These are phyloP conservation scores for Polypedilum pembai DNA, from an alignment of 1,140 invertebrate species.

Conservation along the genomic window DNA sequence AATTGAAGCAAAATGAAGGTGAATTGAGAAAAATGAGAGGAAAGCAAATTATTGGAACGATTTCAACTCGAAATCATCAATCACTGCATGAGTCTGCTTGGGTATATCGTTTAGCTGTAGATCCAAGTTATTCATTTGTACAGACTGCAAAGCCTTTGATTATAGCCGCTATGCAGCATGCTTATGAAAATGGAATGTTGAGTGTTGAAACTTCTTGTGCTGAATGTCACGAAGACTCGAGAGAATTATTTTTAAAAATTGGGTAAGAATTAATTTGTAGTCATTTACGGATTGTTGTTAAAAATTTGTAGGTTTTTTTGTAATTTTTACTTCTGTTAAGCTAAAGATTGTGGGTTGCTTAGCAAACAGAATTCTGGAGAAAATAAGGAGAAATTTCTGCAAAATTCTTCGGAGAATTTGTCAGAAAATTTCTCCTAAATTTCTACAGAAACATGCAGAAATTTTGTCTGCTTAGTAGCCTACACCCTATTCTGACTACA, in stretches of 20 bases:
- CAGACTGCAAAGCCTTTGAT: constrained; percentile 41
- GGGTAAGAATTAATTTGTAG: constrained; percentile 31
- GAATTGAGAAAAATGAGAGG: constrained; percentile 37
- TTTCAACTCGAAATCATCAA: constrained; percentile 39
- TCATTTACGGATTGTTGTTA: too few species aligned
- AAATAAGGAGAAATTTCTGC: too few species aligned
- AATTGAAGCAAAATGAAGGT: constrained; percentile 34
- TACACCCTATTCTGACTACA: too few species aligned
- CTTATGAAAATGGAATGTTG: constrained; percentile 35
- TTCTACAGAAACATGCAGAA: too few species aligned
- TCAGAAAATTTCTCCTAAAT: too few species aligned
- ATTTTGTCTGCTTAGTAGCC: too few species aligned
- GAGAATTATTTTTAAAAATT: constrained; percentile 38
- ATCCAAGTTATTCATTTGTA: constrained; percentile 37
- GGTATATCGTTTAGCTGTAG: constrained; percentile 41
- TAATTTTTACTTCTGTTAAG: too few species aligned
- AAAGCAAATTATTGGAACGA: constrained; percentile 34
- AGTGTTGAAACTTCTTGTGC: constrained; percentile 39
- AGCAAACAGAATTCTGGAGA: too few species aligned
- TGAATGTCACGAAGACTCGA: constrained; percentile 40
- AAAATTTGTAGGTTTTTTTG: too few species aligned
- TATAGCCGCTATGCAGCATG: constrained; percentile 35
- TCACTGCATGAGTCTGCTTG: constrained; percentile 40
- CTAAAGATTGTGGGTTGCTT: too few species aligned
- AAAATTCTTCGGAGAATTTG: too few species aligned